Percentiles rank a stretch among this genome's conserved stretches.
These are phyloP conservation scores for Diplosoma virens DNA, from an alignment of 23 tunicate species.

Conservation along the genomic window DNA sequence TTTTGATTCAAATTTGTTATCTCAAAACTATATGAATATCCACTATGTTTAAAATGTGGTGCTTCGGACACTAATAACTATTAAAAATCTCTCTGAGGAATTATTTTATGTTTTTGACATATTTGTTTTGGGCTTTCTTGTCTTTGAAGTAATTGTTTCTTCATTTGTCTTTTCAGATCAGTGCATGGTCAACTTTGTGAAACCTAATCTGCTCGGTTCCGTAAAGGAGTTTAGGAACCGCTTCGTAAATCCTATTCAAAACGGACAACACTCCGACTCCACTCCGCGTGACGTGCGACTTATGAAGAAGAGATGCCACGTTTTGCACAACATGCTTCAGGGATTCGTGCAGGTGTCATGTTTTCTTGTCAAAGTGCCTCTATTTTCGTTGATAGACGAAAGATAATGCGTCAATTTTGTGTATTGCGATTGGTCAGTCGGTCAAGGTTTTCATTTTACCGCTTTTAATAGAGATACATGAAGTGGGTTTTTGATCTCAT, in stretches of 20 bases:
- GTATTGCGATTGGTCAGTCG: no score
- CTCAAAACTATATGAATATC: no score
- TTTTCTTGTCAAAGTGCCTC: neutral
- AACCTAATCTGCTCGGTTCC: constrained; percentile 84
- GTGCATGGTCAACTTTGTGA: constrained; percentile 97
- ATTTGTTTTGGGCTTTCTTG: no score
- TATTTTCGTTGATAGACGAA: neutral
- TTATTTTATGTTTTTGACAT: no score
- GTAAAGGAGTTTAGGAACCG: constrained; percentile 89
- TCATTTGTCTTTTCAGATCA: constrained; percentile 57
- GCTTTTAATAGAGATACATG: no score
- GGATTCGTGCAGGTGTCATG: constrained; percentile 70
- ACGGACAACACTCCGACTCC: constrained; percentile 94
- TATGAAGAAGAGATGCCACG: constrained; percentile 88
- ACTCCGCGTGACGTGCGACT: constrained; percentile 59
- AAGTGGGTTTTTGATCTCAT: no score
- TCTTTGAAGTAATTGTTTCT: no score
- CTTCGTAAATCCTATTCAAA: constrained; percentile 88
- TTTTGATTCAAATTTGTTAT: no score
- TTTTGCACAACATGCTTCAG: constrained; percentile 72
- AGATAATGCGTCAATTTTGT: no score
- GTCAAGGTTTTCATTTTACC: no score
- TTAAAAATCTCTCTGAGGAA: neutral
- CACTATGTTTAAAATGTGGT: no score
- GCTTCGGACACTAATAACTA: no score